Evolutionary conservation across 1,140 invertebrate species (phyloP).

Genomic region (Cephus cinctus): DNA sequence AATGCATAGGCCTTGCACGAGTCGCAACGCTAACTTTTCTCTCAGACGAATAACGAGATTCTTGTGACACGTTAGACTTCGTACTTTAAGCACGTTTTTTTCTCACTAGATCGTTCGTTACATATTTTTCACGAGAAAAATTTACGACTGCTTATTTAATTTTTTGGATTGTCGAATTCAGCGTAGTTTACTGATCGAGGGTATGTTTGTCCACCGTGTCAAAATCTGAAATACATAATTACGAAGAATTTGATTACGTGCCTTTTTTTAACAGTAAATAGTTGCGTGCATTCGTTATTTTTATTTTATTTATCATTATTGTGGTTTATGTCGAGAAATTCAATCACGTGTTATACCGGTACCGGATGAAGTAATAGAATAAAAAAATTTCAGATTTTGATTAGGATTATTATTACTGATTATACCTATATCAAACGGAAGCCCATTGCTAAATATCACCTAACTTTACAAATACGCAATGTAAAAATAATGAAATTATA

Average conservation of each 20-base stretch:
- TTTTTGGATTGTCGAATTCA: no score
- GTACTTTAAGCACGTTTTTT: no score
- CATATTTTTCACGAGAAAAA: no score
- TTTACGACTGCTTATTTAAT: no score
- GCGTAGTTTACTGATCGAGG: no score
- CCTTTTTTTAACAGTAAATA: constrained; percentile 4
- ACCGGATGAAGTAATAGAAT: constrained; percentile 5
- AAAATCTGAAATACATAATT: no score
- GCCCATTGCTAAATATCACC: constrained; percentile 19
- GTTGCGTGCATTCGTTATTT: background rate
- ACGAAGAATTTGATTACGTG: background rate
- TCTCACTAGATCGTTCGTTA: no score
- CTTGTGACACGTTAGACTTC: no score
- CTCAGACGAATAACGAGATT: no score
- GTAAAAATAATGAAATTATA: constrained; percentile 30
- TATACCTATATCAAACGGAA: constrained; percentile 15
- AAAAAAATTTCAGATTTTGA: constrained; percentile 11
- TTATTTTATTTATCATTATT: background rate
- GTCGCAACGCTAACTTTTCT: no score
- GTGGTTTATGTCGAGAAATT: constrained; percentile 3
- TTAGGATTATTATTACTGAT: constrained; percentile 6
- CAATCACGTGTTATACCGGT: constrained; percentile 9
- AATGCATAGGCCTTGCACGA: no score
- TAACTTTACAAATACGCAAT: constrained; percentile 6
- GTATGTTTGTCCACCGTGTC: no score